Base-by-base conservation (phyloP, 2,888 invertebrate species). In the Glaucopsyche alexis region DNA sequence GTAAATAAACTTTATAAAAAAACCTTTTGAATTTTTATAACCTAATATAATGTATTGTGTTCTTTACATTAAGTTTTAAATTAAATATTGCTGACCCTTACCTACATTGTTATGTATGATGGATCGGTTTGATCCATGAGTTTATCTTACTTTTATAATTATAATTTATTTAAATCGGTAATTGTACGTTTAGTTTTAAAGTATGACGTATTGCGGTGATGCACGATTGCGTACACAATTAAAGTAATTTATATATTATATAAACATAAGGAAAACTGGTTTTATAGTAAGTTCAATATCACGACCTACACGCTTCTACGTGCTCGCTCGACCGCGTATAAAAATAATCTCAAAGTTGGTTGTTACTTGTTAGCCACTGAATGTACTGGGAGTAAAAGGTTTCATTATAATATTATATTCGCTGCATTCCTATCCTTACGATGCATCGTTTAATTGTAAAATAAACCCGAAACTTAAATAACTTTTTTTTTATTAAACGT, bases 281-380 rank as follows among this genome's bases (percentile, higher is more conserved):
- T 77, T 76, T 76, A 78, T 75, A 29, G 71, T 73, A 76, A 81
- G 86, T 87, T 85, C 87, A 88, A 85, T 87, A 88, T 78, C 87
- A 80, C 83, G 86, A 87, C 85, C 85, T 79, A 80, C 87, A 87
- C 87, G 87, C 78, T 60, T 75, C 75, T 71, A 71, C 38, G 72
- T 55, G 45, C 45, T 52, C 19, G 66, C 49, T 11, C 11, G 42
- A 2, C 55, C 38, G 60, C 50, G 49, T 69, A 29, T 29, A 47
- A 69, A 69, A 45, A 49, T 29, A 69, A 60, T 13, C 69, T 69
- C 38, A 69, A 69, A 49, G 29, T 49, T 47, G 11, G 29, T 60
- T 60, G 19, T 29, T 60, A 60, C 60, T 60, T 29, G 55, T 60
- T 52, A 19, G 19, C 55, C 55, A 29, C 29, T 60, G 7, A 29